These are phyloP conservation scores for Drosophila trichaetosa DNA, from an alignment of 2,888 invertebrate species.

Conservation along the genomic window DNA sequence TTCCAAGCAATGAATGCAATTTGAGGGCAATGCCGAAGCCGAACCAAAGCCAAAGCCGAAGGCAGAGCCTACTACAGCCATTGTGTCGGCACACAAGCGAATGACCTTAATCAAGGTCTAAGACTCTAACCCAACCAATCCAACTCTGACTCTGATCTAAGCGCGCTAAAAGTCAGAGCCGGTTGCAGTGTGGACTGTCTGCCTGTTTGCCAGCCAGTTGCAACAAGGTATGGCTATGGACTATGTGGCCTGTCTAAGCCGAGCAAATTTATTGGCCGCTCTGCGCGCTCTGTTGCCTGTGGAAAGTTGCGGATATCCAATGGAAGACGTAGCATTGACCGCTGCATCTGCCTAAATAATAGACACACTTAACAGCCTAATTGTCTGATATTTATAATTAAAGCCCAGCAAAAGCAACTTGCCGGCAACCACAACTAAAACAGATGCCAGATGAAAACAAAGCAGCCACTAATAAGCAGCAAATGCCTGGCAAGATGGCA, in stretches of 20 bases:
- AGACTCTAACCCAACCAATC: conserved; percentile 48
- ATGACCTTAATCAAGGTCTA: conserved; percentile 84
- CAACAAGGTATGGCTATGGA: conserved; percentile 18
- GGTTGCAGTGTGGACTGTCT: conserved; percentile 47
- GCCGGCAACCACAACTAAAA: conserved; percentile 29
- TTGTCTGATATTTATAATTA: conserved; percentile 70
- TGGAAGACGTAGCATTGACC: conserved; percentile 26
- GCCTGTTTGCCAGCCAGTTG: conserved; percentile 12
- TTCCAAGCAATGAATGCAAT: conserved; percentile 39
- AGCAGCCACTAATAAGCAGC: conserved; percentile 58
- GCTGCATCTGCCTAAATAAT: conserved; percentile 54
- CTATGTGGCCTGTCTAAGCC: conserved; percentile 61
- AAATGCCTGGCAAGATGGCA: conserved; percentile 46
- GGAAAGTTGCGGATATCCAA: conserved; percentile 33
- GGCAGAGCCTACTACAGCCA: conserved; percentile 38
- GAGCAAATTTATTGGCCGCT: conserved; percentile 57
- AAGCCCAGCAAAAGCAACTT: conserved; percentile 32
- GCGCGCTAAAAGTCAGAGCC: conserved; percentile 42
- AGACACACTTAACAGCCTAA: conserved; percentile 71
- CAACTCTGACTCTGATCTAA: conserved; percentile 45
- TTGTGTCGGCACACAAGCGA: conserved; percentile 71
- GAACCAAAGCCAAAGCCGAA: background rate
- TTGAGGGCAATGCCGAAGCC: background rate
- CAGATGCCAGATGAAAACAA: conserved; percentile 48
- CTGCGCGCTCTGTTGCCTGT: conserved; percentile 36